Conservation (phyloP, 2,113 vertebrate species). For the Hirundichthys speculiger region DNA sequence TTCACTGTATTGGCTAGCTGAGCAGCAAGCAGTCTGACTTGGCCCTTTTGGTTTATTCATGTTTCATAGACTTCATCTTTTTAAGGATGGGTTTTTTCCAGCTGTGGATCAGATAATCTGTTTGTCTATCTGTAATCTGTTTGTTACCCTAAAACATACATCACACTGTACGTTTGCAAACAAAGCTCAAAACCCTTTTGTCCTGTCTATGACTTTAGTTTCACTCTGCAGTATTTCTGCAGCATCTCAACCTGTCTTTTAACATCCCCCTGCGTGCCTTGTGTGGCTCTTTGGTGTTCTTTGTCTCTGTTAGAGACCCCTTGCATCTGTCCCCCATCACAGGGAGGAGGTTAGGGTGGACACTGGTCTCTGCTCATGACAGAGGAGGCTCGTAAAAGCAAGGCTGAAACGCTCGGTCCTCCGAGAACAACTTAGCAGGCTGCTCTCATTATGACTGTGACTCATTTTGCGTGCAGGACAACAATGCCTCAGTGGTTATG, state of each 20-base stretch:
- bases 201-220: not conserved
- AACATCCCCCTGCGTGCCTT: not conserved
- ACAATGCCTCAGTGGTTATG: not conserved
- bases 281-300: not conserved
- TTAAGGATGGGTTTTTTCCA: not conserved
- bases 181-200: not conserved
- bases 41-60: conserved; percentile 65
- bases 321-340: too few relatives aligned
- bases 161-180: too few relatives aligned
- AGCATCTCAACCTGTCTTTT: not conserved
- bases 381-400: conserved; percentile 27
- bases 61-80: conserved; percentile 38
- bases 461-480: conserved; percentile 32
- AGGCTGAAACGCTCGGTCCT: conserved; percentile 20
- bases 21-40: conserved; percentile 24
- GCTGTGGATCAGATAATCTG: not conserved
- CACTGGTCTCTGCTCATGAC: conserved; percentile 6
- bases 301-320: too few relatives aligned
- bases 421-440: conserved; percentile 19
- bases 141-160: not conserved
- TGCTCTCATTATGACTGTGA: conserved; percentile 47
- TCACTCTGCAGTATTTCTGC: conserved; percentile 14
- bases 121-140: not conserved
- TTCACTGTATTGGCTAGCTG: conserved; percentile 29
- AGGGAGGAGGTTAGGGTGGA: too few relatives aligned